Conservation (phyloP, 2,888 invertebrate species). For the Netelia fuscicornis region DNA sequence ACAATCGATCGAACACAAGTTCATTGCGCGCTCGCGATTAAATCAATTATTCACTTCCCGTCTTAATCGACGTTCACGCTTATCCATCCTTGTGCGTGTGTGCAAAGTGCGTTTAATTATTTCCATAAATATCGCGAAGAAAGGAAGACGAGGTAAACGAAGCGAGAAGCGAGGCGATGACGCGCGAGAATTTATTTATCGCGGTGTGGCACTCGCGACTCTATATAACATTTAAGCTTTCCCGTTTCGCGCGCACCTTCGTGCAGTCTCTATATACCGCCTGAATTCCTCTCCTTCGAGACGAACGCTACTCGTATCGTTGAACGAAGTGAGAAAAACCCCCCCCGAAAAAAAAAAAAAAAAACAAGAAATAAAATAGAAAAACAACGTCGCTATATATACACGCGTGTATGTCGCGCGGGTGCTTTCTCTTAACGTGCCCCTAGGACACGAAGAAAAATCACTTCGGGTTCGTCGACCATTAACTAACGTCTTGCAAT, state of each 20-base stretch:
- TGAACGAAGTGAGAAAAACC: too few species aligned
- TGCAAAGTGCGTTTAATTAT: neutral
- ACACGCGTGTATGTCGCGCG: conserved; percentile 19
- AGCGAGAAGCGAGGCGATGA: neutral
- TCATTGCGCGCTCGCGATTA: too few species aligned
- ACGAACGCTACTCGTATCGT: too few species aligned
- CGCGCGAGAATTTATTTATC: conserved; percentile 9
- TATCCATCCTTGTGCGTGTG: neutral
- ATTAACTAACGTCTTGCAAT: conserved; percentile 34
- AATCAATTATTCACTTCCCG: too few species aligned
- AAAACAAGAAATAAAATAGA: neutral
- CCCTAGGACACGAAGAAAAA: conserved; percentile 42
- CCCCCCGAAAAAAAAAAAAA: too few species aligned
- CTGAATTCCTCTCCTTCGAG: conserved; percentile 40
- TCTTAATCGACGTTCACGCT: neutral
- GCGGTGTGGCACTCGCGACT: conserved; percentile 13
- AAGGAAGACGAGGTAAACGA: neutral
- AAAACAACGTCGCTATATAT: conserved; percentile 9
- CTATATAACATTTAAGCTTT: conserved; percentile 35
- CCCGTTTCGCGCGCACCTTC: conserved; percentile 14
- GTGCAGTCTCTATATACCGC: neutral
- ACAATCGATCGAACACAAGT: too few species aligned
- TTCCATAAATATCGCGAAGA: neutral
- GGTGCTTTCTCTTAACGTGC: conserved; percentile 56
- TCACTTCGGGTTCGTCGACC: conserved; percentile 52